Conservation (phyloP, 2,888 invertebrate species). For the Furcula furcula region DNA sequence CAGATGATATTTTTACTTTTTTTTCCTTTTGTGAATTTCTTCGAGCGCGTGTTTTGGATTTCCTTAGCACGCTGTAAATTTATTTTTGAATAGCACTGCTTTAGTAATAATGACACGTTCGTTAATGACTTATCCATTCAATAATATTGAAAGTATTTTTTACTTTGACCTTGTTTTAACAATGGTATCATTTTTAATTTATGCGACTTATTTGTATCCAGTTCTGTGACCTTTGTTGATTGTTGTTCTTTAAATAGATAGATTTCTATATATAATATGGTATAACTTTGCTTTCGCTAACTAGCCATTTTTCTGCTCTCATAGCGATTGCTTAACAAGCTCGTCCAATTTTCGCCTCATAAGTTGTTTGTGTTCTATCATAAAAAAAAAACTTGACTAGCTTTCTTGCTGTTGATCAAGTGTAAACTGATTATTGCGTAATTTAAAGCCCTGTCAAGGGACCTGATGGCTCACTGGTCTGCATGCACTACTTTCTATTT, state of each 20-base stretch:
- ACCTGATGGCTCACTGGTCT: slow-evolving; percentile 30
- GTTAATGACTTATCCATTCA: slow-evolving; percentile 9
- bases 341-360: too few relatives aligned
- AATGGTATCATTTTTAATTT: too few relatives aligned
- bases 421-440: slow-evolving; percentile 41
- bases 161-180: slow-evolving; percentile 3
- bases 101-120: slow-evolving; percentile 9
- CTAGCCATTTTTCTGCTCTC: too few relatives aligned
- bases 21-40: slow-evolving; percentile 36
- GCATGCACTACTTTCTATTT: slow-evolving; percentile 45
- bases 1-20: slow-evolving; percentile 43
- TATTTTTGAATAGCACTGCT: slow-evolving; percentile 9
- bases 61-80: slow-evolving; percentile 19
- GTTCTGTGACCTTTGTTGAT: too few relatives aligned
- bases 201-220: too few relatives aligned
- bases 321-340: too few relatives aligned
- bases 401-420: slow-evolving; percentile 28
- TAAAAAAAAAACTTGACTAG: too few relatives aligned
- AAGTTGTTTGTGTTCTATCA: too few relatives aligned
- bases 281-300: too few relatives aligned
- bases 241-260: too few relatives aligned
- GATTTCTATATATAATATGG: too few relatives aligned
- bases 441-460: slow-evolving; percentile 41
- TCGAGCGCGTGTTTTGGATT: slow-evolving; percentile 33
- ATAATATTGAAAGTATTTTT: slow-evolving; percentile 4